A percentile compares a stretch with the other conserved stretches of the same genome.
Conservation (phyloP, 2,797 vertebrate genomes). For the Halcyon smyrnensis region DNA sequence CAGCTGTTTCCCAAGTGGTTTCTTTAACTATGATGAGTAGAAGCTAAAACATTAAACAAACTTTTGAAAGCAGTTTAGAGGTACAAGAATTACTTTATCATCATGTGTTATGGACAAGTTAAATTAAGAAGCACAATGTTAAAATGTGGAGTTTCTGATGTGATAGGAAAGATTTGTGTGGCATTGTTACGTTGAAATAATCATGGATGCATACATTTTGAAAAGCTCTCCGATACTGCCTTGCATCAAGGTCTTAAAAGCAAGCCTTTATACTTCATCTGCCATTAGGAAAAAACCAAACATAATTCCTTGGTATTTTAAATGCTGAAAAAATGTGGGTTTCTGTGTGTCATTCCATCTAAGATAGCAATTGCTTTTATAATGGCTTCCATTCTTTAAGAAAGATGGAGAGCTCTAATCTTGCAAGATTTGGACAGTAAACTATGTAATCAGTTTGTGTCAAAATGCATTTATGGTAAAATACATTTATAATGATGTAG, state of each 20-base stretch:
- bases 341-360: neutral
- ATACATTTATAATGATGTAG: neutral
- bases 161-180: neutral
- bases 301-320: too few relatives aligned
- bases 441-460: neutral
- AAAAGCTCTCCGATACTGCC: neutral
- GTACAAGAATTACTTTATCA: neutral
- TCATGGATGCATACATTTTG: neutral
- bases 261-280: neutral
- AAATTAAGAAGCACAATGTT: neutral
- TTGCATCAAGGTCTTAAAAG: neutral
- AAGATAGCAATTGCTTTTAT: neutral
- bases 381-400: neutral
- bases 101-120: neutral
- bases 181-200: neutral
- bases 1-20: neutral
- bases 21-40: neutral
- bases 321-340: too few relatives aligned
- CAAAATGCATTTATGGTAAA: neutral
- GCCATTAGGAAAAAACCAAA: neutral
- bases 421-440: neutral
- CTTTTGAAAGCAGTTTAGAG: neutral
- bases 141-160: neutral
- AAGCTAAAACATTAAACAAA: neutral
- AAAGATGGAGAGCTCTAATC: neutral